Evolutionary conservation across 2,113 vertebrate genomes (phyloP).

Genomic region (Caranx ignobilis): DNA sequence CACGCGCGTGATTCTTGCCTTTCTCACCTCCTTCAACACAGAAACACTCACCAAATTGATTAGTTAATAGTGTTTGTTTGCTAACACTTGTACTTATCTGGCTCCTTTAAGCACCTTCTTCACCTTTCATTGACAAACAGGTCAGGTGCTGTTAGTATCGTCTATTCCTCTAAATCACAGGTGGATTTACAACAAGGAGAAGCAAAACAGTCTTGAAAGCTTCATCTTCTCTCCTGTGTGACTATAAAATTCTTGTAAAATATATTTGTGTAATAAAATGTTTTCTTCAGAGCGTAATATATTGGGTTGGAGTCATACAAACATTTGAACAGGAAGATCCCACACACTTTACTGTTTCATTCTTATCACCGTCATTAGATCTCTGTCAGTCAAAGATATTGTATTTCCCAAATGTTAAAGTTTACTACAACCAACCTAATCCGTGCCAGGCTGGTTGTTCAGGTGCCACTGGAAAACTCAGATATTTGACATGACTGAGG

Average conservation of each 20-base stretch:
- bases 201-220: background rate
- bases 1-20: background rate
- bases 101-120: constrained; percentile 18
- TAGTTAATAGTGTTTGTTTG: constrained; percentile 43
- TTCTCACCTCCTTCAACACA: background rate
- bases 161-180: constrained; percentile 5
- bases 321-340: background rate
- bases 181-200: background rate
- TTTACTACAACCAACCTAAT: background rate
- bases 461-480: background rate
- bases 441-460: background rate
- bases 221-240: background rate
- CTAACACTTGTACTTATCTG: constrained; percentile 24
- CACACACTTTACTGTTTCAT: background rate
- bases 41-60: constrained; percentile 1
- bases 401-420: background rate
- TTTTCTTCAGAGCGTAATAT: background rate
- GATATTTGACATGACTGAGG: no score
- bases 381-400: background rate
- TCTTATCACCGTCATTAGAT: background rate
- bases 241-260: background rate
- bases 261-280: background rate
- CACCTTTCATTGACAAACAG: constrained; percentile 11
- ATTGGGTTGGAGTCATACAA: background rate
- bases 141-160: constrained; percentile 2